These are phyloP conservation scores for Andrena dorsata DNA, from an alignment of 2,888 invertebrate genomes.

Conservation along the genomic window DNA sequence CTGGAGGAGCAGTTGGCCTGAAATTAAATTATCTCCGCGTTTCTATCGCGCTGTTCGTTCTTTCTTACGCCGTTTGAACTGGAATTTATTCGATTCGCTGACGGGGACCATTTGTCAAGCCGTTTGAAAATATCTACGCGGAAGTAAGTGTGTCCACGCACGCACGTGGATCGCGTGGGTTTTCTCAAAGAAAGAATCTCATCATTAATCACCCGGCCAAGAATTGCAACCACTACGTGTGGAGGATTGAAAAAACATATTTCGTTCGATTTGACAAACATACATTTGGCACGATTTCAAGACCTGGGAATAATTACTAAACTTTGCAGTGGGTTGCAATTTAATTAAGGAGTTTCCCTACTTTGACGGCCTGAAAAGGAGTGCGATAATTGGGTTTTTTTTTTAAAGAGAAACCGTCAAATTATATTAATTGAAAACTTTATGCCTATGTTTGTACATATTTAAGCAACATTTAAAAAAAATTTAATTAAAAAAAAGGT, in stretches of 20 bases:
- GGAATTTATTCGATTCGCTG: constrained; percentile 67
- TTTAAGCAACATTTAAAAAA: too few species aligned
- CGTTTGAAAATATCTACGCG: constrained; percentile 69
- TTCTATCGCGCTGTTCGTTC: constrained; percentile 40
- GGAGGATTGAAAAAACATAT: constrained; percentile 46
- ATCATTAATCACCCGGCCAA: constrained; percentile 64
- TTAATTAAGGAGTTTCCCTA: too few species aligned
- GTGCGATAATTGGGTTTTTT: too few species aligned
- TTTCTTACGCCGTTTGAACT: constrained; percentile 58
- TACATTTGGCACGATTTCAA: not conserved
- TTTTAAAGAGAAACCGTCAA: too few species aligned
- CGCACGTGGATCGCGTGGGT: constrained; percentile 45
- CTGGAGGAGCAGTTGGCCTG: constrained; percentile 11
- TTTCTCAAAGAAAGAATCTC: constrained; percentile 61
- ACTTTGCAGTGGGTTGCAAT: not conserved
- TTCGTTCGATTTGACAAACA: constrained; percentile 6
- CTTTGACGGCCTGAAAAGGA: too few species aligned
- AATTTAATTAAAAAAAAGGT: too few species aligned
- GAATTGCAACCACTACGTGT: constrained; percentile 26
- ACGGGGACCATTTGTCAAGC: constrained; percentile 70
- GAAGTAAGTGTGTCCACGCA: constrained; percentile 57
- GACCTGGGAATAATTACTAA: not conserved
- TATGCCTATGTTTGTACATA: too few species aligned
- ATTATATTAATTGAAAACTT: too few species aligned
- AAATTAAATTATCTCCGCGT: constrained; percentile 63